Evolutionary conservation across 2,113 vertebrate genomes (phyloP).

Genomic region (Phyllostomus discolor): DNA sequence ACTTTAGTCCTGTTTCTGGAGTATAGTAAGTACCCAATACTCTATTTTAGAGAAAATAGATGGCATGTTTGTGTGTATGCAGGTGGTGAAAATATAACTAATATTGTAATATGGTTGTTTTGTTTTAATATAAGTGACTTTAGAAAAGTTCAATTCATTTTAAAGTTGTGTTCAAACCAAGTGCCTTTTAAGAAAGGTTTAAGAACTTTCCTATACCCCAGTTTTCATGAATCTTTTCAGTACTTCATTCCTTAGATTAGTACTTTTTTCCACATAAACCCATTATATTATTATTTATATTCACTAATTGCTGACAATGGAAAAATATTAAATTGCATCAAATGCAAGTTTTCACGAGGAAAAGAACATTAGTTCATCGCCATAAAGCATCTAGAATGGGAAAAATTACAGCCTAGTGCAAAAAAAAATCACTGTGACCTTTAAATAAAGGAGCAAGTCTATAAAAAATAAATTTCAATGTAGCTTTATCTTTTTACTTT

Average conservation of each 20-base stretch:
- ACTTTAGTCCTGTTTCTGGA: neutral
- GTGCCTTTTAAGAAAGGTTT: slow-evolving; percentile 35
- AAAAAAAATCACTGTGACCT: neutral
- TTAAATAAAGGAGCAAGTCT: neutral
- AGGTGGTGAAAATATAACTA: neutral
- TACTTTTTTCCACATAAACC: neutral
- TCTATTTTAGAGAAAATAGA: neutral
- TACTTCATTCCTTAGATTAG: slow-evolving; percentile 12
- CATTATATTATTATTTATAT: slow-evolving; percentile 49
- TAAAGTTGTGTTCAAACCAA: slow-evolving; percentile 62
- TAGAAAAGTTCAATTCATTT: slow-evolving; percentile 60
- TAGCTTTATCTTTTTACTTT: neutral
- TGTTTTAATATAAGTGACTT: slow-evolving; percentile 51
- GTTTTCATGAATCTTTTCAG: slow-evolving; percentile 38
- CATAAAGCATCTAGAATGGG: neutral
- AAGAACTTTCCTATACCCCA: neutral
- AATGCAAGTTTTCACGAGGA: slow-evolving; percentile 18
- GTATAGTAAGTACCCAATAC: neutral
- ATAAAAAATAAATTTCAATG: neutral
- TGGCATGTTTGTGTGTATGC: neutral
- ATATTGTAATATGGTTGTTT: neutral
- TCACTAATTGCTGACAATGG: slow-evolving; percentile 1
- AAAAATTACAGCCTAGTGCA: neutral
- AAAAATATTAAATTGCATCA: slow-evolving; percentile 12
- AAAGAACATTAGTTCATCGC: neutral